Evolutionary conservation across 2,888 invertebrate genomes (phyloP).

Genomic region (Epirrhoe alternata): DNA sequence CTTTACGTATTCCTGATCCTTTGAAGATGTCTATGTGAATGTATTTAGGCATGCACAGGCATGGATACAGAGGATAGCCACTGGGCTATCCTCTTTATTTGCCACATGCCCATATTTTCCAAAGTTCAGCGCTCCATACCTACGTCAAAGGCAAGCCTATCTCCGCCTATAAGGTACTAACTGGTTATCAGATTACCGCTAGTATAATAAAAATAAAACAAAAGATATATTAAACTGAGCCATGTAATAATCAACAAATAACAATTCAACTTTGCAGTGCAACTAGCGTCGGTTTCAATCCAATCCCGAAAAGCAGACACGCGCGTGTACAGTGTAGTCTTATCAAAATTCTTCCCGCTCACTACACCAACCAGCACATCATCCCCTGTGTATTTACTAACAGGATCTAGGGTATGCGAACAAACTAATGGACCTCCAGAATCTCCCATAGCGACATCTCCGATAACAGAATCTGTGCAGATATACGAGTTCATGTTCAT

Average conservation of each 20-base stretch:
- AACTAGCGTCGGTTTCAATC: conserved; percentile 47
- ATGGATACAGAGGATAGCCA: too few relatives aligned
- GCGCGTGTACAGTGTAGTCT: conserved; percentile 57
- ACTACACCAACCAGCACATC: conserved; percentile 66
- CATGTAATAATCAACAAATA: conserved; percentile 50
- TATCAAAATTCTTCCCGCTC: conserved; percentile 69
- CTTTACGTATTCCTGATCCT: too few relatives aligned
- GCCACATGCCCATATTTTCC: too few relatives aligned
- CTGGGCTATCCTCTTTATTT: too few relatives aligned
- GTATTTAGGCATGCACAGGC: too few relatives aligned
- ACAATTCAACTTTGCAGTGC: conserved; percentile 27
- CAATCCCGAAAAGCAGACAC: conserved; percentile 53
- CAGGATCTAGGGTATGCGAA: conserved; percentile 50
- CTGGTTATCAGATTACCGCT: too few relatives aligned
- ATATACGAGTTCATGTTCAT: conserved; percentile 62
- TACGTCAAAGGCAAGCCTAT: too few relatives aligned
- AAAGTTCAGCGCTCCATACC: too few relatives aligned
- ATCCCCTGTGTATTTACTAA: conserved; percentile 43
- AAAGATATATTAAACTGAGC: conserved; percentile 58
- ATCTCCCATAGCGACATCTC: conserved; percentile 63
- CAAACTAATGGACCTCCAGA: conserved; percentile 72
- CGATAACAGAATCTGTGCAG: conserved; percentile 55
- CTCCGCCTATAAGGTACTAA: too few relatives aligned
- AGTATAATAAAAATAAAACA: conserved; percentile 47
- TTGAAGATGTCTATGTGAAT: too few relatives aligned